A percentile compares a stretch with the other conserved stretches of the same genome.
phyloP scores from a whole-genome alignment of 2,113 vertebrate species.

The Nerophis lumbriciformis region DNA sequence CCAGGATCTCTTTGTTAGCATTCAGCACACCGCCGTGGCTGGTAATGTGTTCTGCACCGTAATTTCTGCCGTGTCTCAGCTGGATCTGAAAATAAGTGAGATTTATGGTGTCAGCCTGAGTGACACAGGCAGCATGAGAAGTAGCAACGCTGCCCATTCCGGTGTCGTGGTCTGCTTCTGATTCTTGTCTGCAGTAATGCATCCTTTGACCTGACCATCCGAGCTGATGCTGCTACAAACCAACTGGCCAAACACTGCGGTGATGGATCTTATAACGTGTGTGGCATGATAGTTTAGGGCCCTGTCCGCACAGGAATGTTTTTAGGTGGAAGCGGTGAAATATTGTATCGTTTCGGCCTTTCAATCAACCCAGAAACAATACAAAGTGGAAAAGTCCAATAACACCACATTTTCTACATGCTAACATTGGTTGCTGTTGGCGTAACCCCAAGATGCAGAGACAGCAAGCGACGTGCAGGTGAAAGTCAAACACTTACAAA shows the following conservation, averaged over 20 bases:
- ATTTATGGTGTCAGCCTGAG: slow-evolving; percentile 74
- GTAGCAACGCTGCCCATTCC: slow-evolving; percentile 37
- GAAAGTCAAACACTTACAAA: no score
- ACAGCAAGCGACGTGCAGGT: no score
- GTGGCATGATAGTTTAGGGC: background rate
- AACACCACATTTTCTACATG: no score
- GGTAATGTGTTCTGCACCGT: slow-evolving; percentile 62
- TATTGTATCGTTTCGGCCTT: no score
- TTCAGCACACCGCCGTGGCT: slow-evolving; percentile 54
- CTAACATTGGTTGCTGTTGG: no score
- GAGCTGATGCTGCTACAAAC: slow-evolving; percentile 31
- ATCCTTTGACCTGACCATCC: slow-evolving; percentile 35
- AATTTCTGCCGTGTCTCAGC: slow-evolving; percentile 64
- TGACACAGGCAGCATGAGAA: slow-evolving; percentile 68
- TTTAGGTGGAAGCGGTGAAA: background rate
- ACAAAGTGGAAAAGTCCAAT: no score
- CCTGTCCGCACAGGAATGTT: background rate
- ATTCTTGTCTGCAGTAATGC: slow-evolving; percentile 24
- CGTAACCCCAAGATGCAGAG: no score
- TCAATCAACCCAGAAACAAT: no score
- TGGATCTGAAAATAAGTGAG: slow-evolving; percentile 74
- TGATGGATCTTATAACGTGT: background rate
- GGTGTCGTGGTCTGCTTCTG: slow-evolving; percentile 38
- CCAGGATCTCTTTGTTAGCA: slow-evolving; percentile 65
- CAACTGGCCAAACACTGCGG: slow-evolving; percentile 43